Percentiles rank a stretch among this genome's conserved stretches.
These are phyloP conservation scores for Brachyistius frenatus DNA, from an alignment of 2,113 vertebrate species.

Conservation along the genomic window DNA sequence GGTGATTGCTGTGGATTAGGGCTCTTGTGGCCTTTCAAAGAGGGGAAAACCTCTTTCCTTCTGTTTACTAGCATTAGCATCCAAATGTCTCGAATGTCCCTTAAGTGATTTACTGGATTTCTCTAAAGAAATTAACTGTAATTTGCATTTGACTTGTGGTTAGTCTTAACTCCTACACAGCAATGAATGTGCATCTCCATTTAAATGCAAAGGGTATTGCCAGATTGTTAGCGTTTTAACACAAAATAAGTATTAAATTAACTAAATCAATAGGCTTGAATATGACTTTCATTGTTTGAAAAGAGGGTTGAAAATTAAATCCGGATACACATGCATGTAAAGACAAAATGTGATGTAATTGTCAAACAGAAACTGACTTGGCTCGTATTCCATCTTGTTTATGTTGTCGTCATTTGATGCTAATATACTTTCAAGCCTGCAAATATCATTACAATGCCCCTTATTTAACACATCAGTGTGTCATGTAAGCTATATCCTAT, in stretches of 20 bases:
- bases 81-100: conserved; percentile 50
- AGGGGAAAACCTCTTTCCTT: conserved; percentile 59
- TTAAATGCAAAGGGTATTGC: neutral
- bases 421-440: no score
- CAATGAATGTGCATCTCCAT: neutral
- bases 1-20: conserved; percentile 78
- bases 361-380: no score
- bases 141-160: conserved; percentile 60
- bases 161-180: neutral
- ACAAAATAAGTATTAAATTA: neutral
- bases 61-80: conserved; percentile 72
- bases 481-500: neutral
- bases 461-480: neutral
- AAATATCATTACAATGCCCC: no score
- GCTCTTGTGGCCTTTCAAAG: conserved; percentile 48
- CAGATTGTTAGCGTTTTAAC: neutral
- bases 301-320: no score
- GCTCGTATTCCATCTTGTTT: no score
- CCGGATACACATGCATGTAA: no score
- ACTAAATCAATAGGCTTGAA: neutral
- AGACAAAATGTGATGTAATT: no score
- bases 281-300: no score
- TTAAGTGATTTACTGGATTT: conserved; percentile 50
- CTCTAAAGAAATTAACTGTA: conserved; percentile 34
- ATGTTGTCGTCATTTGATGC: no score